phyloP scores from a whole-genome alignment of 2,888 invertebrate species.

The Caenorhabditis auriculariae region DNA sequence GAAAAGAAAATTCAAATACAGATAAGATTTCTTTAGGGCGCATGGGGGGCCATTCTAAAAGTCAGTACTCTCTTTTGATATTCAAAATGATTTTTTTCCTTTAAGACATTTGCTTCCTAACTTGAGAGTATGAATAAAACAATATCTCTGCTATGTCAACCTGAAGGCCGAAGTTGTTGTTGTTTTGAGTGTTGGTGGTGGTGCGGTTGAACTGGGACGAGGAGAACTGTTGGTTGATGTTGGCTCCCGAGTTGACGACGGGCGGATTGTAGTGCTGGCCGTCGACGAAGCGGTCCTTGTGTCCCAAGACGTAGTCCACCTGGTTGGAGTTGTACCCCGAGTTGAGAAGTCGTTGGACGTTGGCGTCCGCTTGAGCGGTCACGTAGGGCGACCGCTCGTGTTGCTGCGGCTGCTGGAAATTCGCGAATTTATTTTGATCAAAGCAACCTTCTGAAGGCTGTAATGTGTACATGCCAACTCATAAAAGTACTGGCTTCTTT shows the following conservation, averaged over 20 bases:
- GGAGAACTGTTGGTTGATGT: background rate
- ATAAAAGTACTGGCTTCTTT: too few relatives aligned
- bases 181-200: conserved; percentile 3
- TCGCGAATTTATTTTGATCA: too few relatives aligned
- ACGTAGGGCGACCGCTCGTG: too few relatives aligned
- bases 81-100: background rate
- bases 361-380: too few relatives aligned
- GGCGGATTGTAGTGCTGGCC: conserved; percentile 34
- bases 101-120: background rate
- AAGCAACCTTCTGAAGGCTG: too few relatives aligned
- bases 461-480: too few relatives aligned
- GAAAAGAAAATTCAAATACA: too few relatives aligned
- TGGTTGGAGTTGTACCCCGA: conserved; percentile 44
- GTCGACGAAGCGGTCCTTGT: conserved; percentile 32
- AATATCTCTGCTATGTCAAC: too few relatives aligned
- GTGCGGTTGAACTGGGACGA: background rate
- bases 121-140: background rate
- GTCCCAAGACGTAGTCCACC: conserved; percentile 32
- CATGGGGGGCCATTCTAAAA: too few relatives aligned
- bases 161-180: conserved; percentile 8
- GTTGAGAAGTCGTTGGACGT: too few relatives aligned
- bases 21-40: too few relatives aligned
- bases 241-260: conserved; percentile 18
- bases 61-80: background rate
- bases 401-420: too few relatives aligned